A percentile compares a stretch with the other conserved stretches of the same genome.
Conservation (phyloP, 1,140 invertebrate genomes). For the Apis cerana region DNA sequence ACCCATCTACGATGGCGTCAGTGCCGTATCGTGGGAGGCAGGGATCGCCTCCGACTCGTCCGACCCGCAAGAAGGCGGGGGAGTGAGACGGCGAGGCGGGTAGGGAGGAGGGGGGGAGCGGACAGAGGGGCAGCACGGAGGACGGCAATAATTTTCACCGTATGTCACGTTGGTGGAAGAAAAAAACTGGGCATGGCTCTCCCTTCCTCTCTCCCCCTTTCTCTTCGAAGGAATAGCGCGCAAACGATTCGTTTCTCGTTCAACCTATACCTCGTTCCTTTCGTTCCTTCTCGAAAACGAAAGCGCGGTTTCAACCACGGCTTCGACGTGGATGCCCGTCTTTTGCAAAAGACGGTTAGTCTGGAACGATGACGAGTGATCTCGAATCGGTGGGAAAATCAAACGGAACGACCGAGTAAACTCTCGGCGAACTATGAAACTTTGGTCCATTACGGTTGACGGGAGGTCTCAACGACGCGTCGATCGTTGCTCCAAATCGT, state of each 20-base stretch:
- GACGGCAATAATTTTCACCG: constrained; percentile 70
- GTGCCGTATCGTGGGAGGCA: constrained; percentile 67
- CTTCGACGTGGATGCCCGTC: neutral
- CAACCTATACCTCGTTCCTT: constrained; percentile 30
- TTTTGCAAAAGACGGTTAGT: too few species aligned
- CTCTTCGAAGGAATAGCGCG: constrained; percentile 44
- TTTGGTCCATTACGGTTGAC: constrained; percentile 4
- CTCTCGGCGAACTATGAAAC: neutral
- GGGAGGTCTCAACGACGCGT: constrained; percentile 7
- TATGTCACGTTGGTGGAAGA: constrained; percentile 58
- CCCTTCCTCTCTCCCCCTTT: too few species aligned
- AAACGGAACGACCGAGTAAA: neutral
- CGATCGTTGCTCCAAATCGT: constrained; percentile 25
- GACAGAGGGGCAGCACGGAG: constrained; percentile 53
- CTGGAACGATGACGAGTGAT: neutral
- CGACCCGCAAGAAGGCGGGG: constrained; percentile 57
- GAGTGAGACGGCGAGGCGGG: neutral
- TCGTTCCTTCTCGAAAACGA: constrained; percentile 26
- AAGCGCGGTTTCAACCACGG: neutral
- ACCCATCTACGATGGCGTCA: constrained; percentile 70
- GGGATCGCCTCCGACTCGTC: constrained; percentile 63
- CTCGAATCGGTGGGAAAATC: neutral
- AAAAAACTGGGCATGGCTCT: constrained; percentile 48
- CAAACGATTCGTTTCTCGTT: constrained; percentile 39
- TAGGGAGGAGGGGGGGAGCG: constrained; percentile 3